phyloP scores from a whole-genome alignment of 1,140 invertebrate species.

The Drosophila truncata region DNA sequence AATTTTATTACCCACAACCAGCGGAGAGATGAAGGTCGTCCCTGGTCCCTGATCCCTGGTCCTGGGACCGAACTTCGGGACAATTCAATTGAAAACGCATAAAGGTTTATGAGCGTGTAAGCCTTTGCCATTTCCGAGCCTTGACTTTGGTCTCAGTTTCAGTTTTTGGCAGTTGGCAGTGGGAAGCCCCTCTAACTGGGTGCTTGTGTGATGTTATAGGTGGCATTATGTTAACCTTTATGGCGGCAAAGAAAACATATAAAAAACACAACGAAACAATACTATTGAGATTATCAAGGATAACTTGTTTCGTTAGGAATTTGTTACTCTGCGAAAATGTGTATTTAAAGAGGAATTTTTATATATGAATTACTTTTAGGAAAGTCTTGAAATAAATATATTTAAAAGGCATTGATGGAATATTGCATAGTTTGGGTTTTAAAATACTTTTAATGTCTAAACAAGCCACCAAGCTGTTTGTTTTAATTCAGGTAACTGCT shows the following conservation, averaged over 20 bases:
- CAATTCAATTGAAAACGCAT: constrained; percentile 69
- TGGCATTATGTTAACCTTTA: constrained; percentile 63
- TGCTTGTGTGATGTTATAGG: constrained; percentile 60
- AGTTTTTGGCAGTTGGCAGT: not conserved
- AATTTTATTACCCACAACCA: constrained; percentile 54
- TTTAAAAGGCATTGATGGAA: not conserved
- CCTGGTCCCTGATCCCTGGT: too few species aligned
- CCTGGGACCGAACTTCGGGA: constrained; percentile 26
- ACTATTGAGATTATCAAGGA: constrained; percentile 6
- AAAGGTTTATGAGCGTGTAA: constrained; percentile 68
- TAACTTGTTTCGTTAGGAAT: not conserved
- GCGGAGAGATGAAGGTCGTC: constrained; percentile 23
- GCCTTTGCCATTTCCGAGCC: constrained; percentile 40
- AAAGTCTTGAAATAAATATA: not conserved
- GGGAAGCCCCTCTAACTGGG: constrained; percentile 24
- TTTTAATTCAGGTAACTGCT: not conserved
- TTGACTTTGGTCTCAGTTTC: not conserved
- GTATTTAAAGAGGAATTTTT: not conserved
- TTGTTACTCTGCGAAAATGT: not conserved
- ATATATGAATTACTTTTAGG: not conserved
- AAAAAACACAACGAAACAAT: constrained; percentile 19
- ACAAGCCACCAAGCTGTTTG: too few species aligned
- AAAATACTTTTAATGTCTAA: not conserved
- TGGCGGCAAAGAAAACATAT: constrained; percentile 19
- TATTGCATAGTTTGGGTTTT: not conserved